phyloP scores from a whole-genome alignment of 2,888 invertebrate genomes.

The Iselma pallidipennis region DNA sequence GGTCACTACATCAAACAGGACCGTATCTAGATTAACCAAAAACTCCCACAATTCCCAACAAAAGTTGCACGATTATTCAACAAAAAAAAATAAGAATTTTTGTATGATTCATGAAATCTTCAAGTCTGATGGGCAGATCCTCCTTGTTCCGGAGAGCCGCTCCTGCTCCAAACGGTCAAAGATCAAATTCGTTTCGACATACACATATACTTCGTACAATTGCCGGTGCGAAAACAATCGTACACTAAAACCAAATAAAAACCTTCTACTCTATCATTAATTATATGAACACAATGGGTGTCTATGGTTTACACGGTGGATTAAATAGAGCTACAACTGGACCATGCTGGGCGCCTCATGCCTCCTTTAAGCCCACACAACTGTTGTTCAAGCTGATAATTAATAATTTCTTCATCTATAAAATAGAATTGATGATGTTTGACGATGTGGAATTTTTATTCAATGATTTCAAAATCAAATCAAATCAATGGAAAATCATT shows the following conservation, averaged over 20 bases:
- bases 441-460: neutral
- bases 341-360: constrained; percentile 33
- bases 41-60: no score
- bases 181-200: constrained; percentile 22
- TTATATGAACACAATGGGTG: constrained; percentile 46
- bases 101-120: no score
- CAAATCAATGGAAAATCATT: neutral
- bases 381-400: neutral
- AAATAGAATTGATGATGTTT: neutral
- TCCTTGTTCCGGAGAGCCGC: constrained; percentile 9
- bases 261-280: constrained; percentile 33
- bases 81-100: no score
- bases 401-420: neutral
- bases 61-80: no score
- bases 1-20: constrained; percentile 31
- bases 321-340: constrained; percentile 38
- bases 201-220: constrained; percentile 14
- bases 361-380: neutral
- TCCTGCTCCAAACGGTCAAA: constrained; percentile 17
- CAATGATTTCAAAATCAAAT: neutral
- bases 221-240: constrained; percentile 5
- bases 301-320: constrained; percentile 48
- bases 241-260: neutral
- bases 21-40: constrained; percentile 20
- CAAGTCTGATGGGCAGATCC: no score